Conservation (phyloP, 2,888 invertebrate species). For the Ephialtes manifestator region DNA sequence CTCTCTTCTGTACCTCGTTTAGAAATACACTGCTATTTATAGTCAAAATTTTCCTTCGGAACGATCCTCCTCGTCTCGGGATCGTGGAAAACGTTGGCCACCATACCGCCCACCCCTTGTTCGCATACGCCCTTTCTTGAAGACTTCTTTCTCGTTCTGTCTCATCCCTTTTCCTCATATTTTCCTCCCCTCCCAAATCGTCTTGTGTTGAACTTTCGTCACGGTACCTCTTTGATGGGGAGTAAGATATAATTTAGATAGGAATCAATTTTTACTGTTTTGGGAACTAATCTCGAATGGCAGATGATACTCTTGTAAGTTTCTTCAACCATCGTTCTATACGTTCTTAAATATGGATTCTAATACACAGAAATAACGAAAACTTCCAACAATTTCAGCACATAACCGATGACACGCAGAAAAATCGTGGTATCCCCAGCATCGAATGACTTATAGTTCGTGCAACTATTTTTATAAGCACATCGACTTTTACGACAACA, state of each 20-base stretch:
- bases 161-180: conserved; percentile 6
- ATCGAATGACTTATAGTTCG: too few species aligned
- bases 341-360: background rate
- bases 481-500: too few species aligned
- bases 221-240: conserved; percentile 24
- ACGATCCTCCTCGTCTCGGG: conserved; percentile 76
- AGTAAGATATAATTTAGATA: background rate
- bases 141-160: conserved; percentile 36
- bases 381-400: background rate
- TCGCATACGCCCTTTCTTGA: background rate
- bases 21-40: conserved; percentile 86
- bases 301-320: background rate
- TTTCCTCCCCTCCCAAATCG: conserved; percentile 18
- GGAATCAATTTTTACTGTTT: conserved; percentile 5
- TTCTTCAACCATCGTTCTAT: background rate
- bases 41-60: conserved; percentile 85
- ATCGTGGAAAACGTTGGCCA: conserved; percentile 54
- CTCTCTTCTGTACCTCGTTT: conserved; percentile 85
- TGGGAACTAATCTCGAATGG: background rate
- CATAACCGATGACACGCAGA: background rate
- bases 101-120: conserved; percentile 19
- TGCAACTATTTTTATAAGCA: too few species aligned
- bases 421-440: too few species aligned
- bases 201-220: conserved; percentile 48
- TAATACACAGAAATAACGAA: background rate